Percentiles rank a stretch among this genome's conserved stretches.
Evolutionary conservation across 2,888 invertebrate genomes (phyloP).

Genomic region (Mesorhabditis sp.): DNA sequence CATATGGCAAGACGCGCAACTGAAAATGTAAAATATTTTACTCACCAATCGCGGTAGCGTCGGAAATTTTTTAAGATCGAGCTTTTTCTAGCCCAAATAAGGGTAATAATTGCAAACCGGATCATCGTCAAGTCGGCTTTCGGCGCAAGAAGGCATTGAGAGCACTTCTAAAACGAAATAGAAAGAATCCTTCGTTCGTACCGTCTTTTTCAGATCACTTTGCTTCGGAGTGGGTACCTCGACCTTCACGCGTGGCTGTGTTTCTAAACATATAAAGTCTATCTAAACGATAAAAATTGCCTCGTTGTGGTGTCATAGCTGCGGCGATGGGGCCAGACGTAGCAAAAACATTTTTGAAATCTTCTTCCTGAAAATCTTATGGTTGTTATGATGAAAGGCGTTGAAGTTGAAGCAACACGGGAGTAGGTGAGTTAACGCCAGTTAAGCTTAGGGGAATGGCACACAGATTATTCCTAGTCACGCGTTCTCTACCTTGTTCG

Average conservation of each 20-base stretch:
- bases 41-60: neutral
- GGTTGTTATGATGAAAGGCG: no score
- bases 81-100: neutral
- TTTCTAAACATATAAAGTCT: neutral
- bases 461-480: no score
- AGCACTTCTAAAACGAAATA: neutral
- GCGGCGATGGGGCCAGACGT: no score
- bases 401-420: no score
- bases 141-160: neutral
- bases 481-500: no score
- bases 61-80: constrained; percentile 1
- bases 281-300: no score
- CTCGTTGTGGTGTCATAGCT: no score
- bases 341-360: no score
- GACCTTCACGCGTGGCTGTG: neutral
- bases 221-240: neutral
- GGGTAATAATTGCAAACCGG: neutral
- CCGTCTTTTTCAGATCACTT: neutral
- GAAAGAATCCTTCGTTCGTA: neutral
- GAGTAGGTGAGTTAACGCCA: no score
- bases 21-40: neutral
- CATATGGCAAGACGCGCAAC: constrained; percentile 30
- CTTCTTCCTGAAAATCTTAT: no score
- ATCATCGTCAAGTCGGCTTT: neutral
- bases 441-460: no score